Conservation (phyloP, 1,140 invertebrate species). For the Platyura marginata region DNA sequence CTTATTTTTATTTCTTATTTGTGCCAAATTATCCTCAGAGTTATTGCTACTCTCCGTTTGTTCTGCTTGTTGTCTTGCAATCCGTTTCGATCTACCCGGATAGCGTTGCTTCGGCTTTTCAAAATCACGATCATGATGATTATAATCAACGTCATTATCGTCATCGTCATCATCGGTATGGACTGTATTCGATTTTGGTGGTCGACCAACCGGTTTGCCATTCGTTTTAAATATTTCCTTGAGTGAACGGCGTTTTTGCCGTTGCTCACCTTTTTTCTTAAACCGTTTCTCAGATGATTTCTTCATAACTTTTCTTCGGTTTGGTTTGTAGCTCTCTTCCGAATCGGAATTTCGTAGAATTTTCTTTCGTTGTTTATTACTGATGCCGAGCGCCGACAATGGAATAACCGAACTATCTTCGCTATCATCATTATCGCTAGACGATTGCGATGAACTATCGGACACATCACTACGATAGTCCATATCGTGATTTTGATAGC, state of each 20-base stretch:
- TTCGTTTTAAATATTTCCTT: too few species aligned
- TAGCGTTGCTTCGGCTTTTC: background rate
- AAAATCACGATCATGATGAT: background rate
- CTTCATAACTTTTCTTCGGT: slow-evolving; percentile 7
- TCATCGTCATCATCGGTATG: slow-evolving; percentile 6
- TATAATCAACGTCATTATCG: slow-evolving; percentile 4
- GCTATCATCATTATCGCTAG: background rate
- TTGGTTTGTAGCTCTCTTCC: slow-evolving; percentile 26
- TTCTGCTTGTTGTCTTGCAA: background rate
- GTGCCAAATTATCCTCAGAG: background rate
- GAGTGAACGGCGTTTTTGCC: background rate
- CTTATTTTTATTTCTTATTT: slow-evolving; percentile 1
- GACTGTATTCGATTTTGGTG: slow-evolving; percentile 1
- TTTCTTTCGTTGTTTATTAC: background rate
- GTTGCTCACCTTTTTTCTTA: background rate
- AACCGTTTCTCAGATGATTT: background rate
- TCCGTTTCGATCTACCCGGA: background rate
- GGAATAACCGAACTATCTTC: background rate
- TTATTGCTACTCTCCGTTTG: background rate
- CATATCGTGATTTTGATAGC: background rate
- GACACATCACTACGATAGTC: background rate
- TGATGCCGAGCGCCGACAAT: background rate
- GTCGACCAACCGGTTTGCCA: background rate
- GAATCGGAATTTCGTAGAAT: slow-evolving; percentile 11
- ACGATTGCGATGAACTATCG: background rate